Evolutionary conservation across 2,797 vertebrate genomes (phyloP), one percentile per base, ranked within the genome.

Genomic region (Characodon lateralis): DNA sequence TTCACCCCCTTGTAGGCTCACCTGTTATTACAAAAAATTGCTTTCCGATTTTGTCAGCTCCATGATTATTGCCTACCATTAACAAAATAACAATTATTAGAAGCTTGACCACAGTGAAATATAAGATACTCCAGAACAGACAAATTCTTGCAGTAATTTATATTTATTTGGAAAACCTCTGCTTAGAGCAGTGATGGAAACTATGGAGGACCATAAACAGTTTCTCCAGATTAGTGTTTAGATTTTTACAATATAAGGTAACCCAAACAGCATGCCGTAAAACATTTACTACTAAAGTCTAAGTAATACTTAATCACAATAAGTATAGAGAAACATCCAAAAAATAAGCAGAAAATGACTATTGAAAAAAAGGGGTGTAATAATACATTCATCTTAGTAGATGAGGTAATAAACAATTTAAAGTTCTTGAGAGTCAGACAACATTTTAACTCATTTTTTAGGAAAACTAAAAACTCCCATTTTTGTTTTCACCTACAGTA

Each of bases 1-100:
- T 43, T 20, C 6, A 48, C 20, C 55, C 70, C n/a, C 66, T 28
- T 26, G 43, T 70, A 39, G 12, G 53, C 12, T 74, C 18, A 26
- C n/a, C 66, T 71, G 63, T 63, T 73, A 71, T 79, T 70, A 53
- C 18, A 39, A 31, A 39, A 46, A 46, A 46, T 24, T 69, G 41
- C 66, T 31, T 48, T 55, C 77, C 50, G 22, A 63, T 31, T 39
- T 53, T 10, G 41, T 53, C 56, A 74, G 43, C 8, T 20, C 13
- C 48, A 46, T 50, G 48, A 41, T 53, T 61, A 70, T 61, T 61
- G 56, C 13, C 71, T 59, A 18, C 53, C 22, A 59, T 74, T n/a
- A 63, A 28, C 22, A 22, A 79, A 61, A 41, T 69, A 26, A 46
- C 12, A 69, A 26, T 48, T 18, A 35, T 28, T 71, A 28, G 6